These are phyloP conservation scores for Acrossocheilus wenchowensis DNA, from an alignment of 2,797 vertebrate genomes.

Conservation along the genomic window DNA sequence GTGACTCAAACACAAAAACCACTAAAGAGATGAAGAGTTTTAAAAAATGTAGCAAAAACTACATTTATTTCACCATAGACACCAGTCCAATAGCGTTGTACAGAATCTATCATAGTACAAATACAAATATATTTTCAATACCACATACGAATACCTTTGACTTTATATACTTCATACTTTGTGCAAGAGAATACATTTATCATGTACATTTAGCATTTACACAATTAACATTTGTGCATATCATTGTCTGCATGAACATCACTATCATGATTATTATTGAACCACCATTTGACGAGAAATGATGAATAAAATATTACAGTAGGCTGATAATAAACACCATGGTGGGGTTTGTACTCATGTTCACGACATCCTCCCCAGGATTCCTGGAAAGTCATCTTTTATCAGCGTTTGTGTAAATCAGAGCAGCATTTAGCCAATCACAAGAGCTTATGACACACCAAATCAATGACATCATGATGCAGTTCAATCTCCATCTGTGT, in stretches of 20 bases:
- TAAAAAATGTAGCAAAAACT: conserved; percentile 63
- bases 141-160: conserved; percentile 72
- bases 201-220: conserved; percentile 65
- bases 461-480: neutral
- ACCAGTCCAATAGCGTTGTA: conserved; percentile 73
- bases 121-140: conserved; percentile 81
- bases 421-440: conserved; percentile 39
- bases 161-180: conserved; percentile 63
- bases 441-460: conserved; percentile 25
- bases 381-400: conserved; percentile 1
- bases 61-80: conserved; percentile 74
- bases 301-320: conserved; percentile 49
- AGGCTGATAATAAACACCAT: conserved; percentile 35
- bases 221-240: conserved; percentile 66
- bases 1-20: conserved; percentile 2
- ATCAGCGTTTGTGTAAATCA: conserved; percentile 11
- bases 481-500: neutral
- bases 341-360: neutral
- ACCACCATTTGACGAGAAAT: conserved; percentile 53
- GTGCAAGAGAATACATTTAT: conserved; percentile 67
- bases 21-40: neutral
- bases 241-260: conserved; percentile 62
- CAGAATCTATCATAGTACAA: conserved; percentile 74
- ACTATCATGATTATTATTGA: conserved; percentile 59
- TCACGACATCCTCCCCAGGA: neutral